Percentiles rank a stretch among this genome's conserved stretches.
phyloP scores from a whole-genome alignment of 2,888 invertebrate species.

The Drosophila koepferae region DNA sequence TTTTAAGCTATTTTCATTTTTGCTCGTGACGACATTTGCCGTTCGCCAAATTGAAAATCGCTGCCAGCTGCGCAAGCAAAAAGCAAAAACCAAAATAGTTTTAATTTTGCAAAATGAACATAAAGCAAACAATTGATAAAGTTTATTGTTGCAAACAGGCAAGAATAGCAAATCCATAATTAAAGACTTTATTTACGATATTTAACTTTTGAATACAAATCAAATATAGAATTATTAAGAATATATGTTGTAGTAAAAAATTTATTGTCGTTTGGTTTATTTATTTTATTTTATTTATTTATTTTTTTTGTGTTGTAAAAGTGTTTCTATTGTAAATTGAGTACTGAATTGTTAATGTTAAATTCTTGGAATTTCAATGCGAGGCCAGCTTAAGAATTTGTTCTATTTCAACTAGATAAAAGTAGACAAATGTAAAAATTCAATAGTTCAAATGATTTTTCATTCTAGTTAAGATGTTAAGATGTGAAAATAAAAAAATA shows the following conservation, averaged over 20 bases:
- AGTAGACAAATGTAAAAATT: too few species aligned
- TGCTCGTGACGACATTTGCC: constrained; percentile 11
- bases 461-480: too few species aligned
- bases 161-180: constrained; percentile 13
- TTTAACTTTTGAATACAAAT: background rate
- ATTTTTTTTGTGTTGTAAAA: too few species aligned
- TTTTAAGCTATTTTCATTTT: constrained; percentile 50
- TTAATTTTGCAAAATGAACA: constrained; percentile 71
- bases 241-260: too few species aligned
- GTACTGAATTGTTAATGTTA: background rate
- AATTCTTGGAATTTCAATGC: background rate
- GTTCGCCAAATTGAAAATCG: constrained; percentile 29
- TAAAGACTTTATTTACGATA: background rate
- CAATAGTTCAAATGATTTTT: too few species aligned
- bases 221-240: too few species aligned
- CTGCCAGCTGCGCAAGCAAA: constrained; percentile 43
- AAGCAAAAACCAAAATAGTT: constrained; percentile 37
- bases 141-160: constrained; percentile 15
- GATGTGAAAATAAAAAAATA: too few species aligned
- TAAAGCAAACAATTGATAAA: constrained; percentile 54
- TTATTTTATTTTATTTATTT: too few species aligned
- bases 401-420: too few species aligned
- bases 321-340: background rate
- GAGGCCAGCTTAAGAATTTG: background rate
- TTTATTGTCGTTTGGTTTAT: too few species aligned